Base-by-base conservation (phyloP, 1,140 invertebrate species). In the Rhynchophorus ferrugineus region DNA sequence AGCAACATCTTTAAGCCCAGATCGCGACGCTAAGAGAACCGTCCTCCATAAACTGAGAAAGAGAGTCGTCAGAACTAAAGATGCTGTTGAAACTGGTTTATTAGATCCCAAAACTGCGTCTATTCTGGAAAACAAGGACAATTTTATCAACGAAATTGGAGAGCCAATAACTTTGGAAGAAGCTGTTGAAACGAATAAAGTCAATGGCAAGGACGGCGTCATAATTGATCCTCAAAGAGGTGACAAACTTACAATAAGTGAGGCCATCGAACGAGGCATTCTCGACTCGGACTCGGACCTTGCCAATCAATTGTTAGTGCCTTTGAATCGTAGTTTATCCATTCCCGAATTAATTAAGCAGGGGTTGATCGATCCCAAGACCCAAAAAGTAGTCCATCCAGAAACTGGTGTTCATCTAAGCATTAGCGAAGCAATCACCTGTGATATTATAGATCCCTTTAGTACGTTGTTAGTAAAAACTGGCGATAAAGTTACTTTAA, bases 381-480 rank as follows among this genome's bases (percentile, higher is more conserved):
- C 81, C 29, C 81, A 83, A 47, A 87, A 85, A 68, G 85, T 97
- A 55, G 81, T 94, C 48, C 91, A 97, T 71, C 93, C 93, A 6
- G 89, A 92, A 75, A 89, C 85, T 14, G 89, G 89, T 3, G 75
- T 72, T 49, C 75, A 78, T 58, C 70, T 94, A 34, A 84, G 78
- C 24, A 74, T 92, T 37, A 77, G 79, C 49, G 87, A 93, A 75
- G 89, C 89, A 7, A 86, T 94, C 43, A 75, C 84, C 49, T 91
- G 88, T 70, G 89, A 91, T 68, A 87, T 92, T 49, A 77, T 93
- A 41, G 85, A 92, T 76, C 84, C 87, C 0, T 65, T 82, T 37
- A 87, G 87, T 3, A 73, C 72, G 19, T 67, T 83, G 17, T 71
- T 70, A 1, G 75, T 83, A 55, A 78, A 79, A 8, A 76, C 77